Evolutionary conservation across 2,888 invertebrate genomes (phyloP).

Genomic region (Byasa hedistus): DNA sequence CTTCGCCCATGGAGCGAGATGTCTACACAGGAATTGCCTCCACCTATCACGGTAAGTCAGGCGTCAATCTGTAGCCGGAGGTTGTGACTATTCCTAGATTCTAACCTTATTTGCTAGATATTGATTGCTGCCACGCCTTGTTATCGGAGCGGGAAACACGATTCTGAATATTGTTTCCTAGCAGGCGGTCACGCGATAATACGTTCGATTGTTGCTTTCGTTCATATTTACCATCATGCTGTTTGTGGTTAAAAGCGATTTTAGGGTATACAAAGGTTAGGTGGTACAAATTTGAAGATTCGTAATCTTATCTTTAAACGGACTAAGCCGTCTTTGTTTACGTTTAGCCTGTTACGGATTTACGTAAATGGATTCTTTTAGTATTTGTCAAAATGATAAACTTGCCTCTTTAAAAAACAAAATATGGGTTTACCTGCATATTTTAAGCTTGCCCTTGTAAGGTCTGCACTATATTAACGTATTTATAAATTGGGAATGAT

Average conservation of each 20-base stretch:
- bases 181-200: constrained; percentile 46
- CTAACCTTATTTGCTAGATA: constrained; percentile 58
- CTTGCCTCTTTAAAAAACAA: constrained; percentile 1
- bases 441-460: no score
- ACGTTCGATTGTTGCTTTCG: constrained; percentile 37
- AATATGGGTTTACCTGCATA: no score
- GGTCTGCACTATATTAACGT: no score
- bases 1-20: constrained; percentile 67
- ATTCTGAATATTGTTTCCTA: constrained; percentile 43
- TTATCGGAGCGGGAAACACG: constrained; percentile 47
- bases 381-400: constrained; percentile 44
- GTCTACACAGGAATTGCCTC: constrained; percentile 58
- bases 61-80: constrained; percentile 51
- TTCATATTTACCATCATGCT: constrained; percentile 39
- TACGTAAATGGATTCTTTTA: constrained; percentile 47
- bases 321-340: constrained; percentile 53
- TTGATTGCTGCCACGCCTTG: constrained; percentile 49
- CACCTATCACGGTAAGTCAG: constrained; percentile 62
- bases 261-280: constrained; percentile 25
- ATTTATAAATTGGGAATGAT: no score
- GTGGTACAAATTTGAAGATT: constrained; percentile 31
- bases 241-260: constrained; percentile 30
- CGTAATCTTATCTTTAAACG: constrained; percentile 45
- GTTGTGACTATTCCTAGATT: constrained; percentile 55
- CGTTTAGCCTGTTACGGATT: constrained; percentile 43